A percentile compares a stretch with the other conserved stretches of the same genome.
Conservation (phyloP, 2,888 invertebrate species). For the Maniola hyperantus region DNA sequence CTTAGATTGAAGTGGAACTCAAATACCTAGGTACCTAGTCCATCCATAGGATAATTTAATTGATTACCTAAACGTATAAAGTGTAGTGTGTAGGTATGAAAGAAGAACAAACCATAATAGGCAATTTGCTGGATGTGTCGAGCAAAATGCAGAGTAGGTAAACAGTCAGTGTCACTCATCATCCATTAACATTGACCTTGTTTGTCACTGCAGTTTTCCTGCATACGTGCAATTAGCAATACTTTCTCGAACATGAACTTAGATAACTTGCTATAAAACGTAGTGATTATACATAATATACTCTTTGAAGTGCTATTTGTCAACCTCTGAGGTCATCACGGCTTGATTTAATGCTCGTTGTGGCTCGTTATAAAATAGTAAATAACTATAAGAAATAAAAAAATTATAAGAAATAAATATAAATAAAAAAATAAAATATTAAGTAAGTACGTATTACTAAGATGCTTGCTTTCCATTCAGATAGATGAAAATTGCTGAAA, state of each 20-base stretch:
- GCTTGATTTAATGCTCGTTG: background rate
- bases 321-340: background rate
- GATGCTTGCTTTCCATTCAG: too few relatives aligned
- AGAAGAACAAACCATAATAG: background rate
- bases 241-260: slow-evolving; percentile 3
- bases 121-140: background rate
- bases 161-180: slow-evolving; percentile 23
- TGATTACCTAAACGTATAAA: too few relatives aligned
- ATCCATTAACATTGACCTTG: slow-evolving; percentile 36
- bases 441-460: too few relatives aligned
- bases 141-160: background rate
- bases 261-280: slow-evolving; percentile 10
- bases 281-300: too few relatives aligned
- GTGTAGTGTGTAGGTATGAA: too few relatives aligned
- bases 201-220: slow-evolving; percentile 19
- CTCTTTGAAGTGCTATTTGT: too few relatives aligned
- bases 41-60: too few relatives aligned
- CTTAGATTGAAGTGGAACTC: background rate
- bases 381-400: too few relatives aligned
- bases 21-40: background rate
- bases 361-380: background rate
- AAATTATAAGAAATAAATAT: too few relatives aligned
- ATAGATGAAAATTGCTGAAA: too few relatives aligned
- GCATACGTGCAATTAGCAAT: background rate
- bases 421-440: too few relatives aligned